Conservation (phyloP, 2,113 vertebrate species). For the Chinchilla lanigera region DNA sequence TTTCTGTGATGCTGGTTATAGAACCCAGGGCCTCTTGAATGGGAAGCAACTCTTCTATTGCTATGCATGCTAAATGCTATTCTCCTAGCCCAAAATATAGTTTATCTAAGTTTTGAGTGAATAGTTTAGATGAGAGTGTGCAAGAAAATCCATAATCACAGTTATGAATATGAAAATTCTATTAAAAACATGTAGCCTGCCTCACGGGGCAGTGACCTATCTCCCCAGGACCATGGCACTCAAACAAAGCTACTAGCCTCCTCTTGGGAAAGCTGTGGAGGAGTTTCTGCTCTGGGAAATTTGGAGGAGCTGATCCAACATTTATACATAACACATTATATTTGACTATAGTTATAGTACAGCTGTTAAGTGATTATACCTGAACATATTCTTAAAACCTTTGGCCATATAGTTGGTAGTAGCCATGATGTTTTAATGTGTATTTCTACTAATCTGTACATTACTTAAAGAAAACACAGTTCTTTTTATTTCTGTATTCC, state of each 20-base stretch:
- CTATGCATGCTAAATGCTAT: background rate
- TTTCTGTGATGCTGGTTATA: background rate
- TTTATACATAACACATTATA: background rate
- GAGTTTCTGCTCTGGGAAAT: background rate
- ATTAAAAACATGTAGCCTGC: conserved; percentile 33
- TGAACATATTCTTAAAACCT: conserved; percentile 33
- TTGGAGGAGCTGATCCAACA: background rate
- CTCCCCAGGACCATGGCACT: background rate
- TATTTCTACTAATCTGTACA: background rate
- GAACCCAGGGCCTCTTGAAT: background rate
- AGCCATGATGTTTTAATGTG: background rate
- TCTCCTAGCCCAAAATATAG: background rate
- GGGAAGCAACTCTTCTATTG: too few relatives aligned
- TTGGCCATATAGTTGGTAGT: background rate
- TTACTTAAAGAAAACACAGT: background rate
- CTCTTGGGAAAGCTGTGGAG: background rate
- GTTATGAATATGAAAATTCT: conserved; percentile 37
- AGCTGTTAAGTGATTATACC: background rate
- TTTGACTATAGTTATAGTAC: background rate
- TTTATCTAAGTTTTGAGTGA: conserved; percentile 40
- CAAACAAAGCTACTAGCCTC: background rate
- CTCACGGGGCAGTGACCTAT: background rate
- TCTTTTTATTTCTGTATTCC: background rate
- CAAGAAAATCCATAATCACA: background rate
- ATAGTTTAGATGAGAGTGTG: background rate